phyloP scores from a whole-genome alignment of 2,113 vertebrate species.

The Gymnarchus niloticus region DNA sequence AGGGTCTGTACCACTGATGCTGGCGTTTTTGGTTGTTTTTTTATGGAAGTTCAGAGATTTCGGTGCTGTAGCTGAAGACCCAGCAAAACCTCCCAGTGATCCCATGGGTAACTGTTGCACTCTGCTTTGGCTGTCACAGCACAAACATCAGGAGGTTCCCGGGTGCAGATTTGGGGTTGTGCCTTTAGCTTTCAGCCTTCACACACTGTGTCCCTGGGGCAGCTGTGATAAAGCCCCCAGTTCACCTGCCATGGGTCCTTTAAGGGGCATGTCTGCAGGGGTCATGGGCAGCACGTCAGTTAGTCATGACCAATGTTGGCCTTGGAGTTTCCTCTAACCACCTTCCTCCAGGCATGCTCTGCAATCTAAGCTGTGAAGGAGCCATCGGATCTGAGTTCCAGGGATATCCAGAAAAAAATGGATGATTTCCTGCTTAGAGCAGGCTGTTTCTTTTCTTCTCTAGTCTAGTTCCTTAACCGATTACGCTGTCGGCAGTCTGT shows the following conservation, averaged over 20 bases:
- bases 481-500: neutral
- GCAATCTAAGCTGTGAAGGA: neutral
- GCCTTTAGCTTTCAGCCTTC: neutral
- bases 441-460: too few relatives aligned
- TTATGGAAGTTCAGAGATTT: neutral
- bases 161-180: neutral
- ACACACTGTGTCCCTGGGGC: neutral
- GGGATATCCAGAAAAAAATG: neutral
- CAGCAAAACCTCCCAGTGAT: too few relatives aligned
- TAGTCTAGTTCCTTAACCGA: neutral
- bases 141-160: neutral
- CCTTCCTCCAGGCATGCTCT: neutral
- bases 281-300: neutral
- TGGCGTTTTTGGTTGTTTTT: neutral
- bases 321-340: too few relatives aligned
- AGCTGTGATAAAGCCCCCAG: neutral
- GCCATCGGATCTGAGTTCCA: neutral
- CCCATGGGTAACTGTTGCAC: too few relatives aligned
- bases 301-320: too few relatives aligned
- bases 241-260: neutral
- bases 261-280: neutral
- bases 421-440: neutral
- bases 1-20: neutral
- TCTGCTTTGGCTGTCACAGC: neutral
- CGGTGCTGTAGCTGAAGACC: too few relatives aligned